Evolutionary conservation across 2,113 vertebrate genomes (phyloP).

Genomic region (Perognathus longimembris): DNA sequence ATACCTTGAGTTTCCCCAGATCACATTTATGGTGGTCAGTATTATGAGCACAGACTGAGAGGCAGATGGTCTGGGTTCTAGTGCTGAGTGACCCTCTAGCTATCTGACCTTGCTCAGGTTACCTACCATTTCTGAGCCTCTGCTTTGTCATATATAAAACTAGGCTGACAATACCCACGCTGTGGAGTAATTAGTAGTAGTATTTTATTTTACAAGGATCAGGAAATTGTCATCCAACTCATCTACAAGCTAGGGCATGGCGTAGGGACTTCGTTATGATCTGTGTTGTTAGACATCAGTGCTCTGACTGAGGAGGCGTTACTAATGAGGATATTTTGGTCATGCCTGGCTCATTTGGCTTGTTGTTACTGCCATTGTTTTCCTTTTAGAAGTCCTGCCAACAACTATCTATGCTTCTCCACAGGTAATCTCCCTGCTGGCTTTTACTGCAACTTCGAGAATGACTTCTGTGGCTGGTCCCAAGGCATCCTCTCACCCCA

Average conservation of each 20-base stretch:
- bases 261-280: rapidly evolving
- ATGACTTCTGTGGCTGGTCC: slow-evolving; percentile 93
- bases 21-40: background rate
- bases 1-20: background rate
- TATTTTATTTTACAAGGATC: slow-evolving; percentile 5
- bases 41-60: background rate
- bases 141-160: background rate
- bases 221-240: background rate
- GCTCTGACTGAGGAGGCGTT: background rate
- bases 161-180: background rate
- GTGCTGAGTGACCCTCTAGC: background rate
- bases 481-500: slow-evolving; percentile 75
- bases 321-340: background rate
- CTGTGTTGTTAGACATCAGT: background rate
- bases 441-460: slow-evolving; percentile 96
- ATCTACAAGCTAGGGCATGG: background rate
- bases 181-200: background rate
- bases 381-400: background rate
- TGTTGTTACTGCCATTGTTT: background rate
- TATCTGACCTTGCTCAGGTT: background rate
- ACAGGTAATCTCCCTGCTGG: slow-evolving; percentile 93
- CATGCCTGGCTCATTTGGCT: background rate
- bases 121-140: slow-evolving; percentile 7
- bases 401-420: slow-evolving; percentile 63
- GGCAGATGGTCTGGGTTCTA: background rate